phyloP scores from a whole-genome alignment of 2,113 vertebrate genomes.

The Willisornis vidua region DNA sequence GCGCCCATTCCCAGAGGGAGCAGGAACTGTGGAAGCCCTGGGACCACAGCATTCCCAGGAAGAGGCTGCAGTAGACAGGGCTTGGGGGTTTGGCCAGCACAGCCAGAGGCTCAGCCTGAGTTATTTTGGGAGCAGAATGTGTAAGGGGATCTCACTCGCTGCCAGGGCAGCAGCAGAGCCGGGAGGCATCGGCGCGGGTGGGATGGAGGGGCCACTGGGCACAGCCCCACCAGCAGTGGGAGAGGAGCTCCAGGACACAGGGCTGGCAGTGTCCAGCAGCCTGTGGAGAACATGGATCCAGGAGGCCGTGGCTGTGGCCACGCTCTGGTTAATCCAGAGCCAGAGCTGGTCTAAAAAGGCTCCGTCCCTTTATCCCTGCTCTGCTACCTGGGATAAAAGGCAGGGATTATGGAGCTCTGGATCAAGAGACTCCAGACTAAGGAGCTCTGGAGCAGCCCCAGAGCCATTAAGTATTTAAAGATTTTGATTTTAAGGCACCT shows the following conservation, averaged over 20 bases:
- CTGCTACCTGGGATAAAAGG: neutral
- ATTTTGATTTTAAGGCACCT: neutral
- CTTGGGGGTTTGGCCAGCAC: fast-evolving
- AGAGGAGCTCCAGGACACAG: neutral
- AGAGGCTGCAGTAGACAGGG: neutral
- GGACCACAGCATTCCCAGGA: neutral
- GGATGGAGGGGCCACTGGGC: neutral
- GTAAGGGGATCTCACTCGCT: neutral
- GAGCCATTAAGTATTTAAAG: neutral
- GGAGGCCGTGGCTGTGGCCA: neutral
- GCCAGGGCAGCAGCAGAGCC: neutral
- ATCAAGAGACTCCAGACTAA: neutral
- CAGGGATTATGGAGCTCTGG: neutral
- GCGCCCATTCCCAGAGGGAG: neutral
- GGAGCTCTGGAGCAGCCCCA: neutral
- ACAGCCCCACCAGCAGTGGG: neutral
- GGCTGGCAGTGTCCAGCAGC: neutral
- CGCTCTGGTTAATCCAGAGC: neutral
- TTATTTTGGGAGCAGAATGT: constrained; percentile 44
- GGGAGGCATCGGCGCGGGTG: neutral
- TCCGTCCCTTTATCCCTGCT: neutral
- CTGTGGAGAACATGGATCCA: fast-evolving
- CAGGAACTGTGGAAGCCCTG: neutral
- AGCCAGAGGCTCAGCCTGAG: neutral
- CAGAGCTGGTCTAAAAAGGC: neutral